Evolutionary conservation across 2,888 invertebrate genomes (phyloP), one percentile per base, ranked within the genome.

Genomic region (Coelinius sp.): DNA sequence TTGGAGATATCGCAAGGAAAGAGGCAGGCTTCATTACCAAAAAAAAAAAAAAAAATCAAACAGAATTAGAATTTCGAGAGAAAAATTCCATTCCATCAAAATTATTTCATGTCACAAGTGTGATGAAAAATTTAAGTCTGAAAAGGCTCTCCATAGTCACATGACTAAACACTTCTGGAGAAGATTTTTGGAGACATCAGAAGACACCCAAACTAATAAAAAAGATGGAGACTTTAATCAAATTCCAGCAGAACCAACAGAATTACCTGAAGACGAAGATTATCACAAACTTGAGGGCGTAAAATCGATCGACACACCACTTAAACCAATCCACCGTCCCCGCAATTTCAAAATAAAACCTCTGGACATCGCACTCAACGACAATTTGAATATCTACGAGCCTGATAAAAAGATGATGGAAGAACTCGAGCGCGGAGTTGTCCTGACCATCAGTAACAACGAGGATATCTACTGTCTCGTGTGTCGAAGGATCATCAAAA

Each of bases 391-490:
- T 8, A 75, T 78, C 20, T 78, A 75, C 70, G 49, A 73, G 3
- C 53, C 75, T 24, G 46, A 70, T 2, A 65, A 72, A 1, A 68
- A 73, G 14, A 56, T 59, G 17, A 12, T 46, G 7, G 6, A 12
- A 1, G 62, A 73, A 0, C 25, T 71, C 1, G 49, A 71, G 22
- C 7, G 49, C 4, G 71, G 74, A 14, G 38, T 71, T 35, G 38
- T 7, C 12, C 20, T 74, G 1, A 65, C 56, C n/a, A 5, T 71
- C 4, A 44, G 64, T 1, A 14, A 62, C 12, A 70, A 75, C 8
- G 8, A 65, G 1, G 5, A 53, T 7, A 66, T 73, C 46, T 76
- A 76, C 2, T 84, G 84, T 49, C 73, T 84, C 24, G 68, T 81
- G 20, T 83, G 84, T 71, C 76, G 78, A n/a, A 67, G 66, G 65